phyloP scores from a whole-genome alignment of 2,797 vertebrate species.

The Moxostoma hubbsi region DNA sequence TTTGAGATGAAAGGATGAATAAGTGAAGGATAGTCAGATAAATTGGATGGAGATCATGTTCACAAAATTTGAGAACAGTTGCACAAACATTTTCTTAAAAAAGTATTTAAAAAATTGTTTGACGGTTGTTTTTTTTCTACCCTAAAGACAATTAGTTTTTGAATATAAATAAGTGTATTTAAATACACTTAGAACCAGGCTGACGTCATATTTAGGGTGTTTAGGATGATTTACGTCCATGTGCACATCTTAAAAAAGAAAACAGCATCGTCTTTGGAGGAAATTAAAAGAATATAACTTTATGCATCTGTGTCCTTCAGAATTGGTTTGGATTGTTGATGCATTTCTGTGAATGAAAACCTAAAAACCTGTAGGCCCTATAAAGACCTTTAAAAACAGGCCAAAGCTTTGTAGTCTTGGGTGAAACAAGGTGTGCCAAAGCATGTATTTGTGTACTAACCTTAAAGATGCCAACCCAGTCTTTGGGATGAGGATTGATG shows the following conservation, averaged over 20 bases:
- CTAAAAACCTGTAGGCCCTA: not conserved
- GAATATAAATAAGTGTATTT: not conserved
- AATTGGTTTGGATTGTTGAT: not conserved
- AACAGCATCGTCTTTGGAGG: not conserved
- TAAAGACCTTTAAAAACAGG: not conserved
- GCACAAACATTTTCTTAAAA: not conserved
- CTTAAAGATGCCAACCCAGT: slow-evolving; percentile 99
- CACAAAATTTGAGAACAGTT: not conserved
- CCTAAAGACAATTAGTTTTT: not conserved
- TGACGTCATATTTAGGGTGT: not conserved
- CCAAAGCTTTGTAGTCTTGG: slow-evolving; percentile 10
- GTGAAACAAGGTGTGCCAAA: slow-evolving; percentile 3
- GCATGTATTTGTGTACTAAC: slow-evolving; percentile 71
- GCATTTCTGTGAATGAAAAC: not conserved
- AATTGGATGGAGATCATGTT: slow-evolving; percentile 11
- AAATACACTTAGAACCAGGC: not conserved
- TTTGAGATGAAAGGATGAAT: slow-evolving; percentile 73
- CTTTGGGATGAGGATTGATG: slow-evolving; percentile 92
- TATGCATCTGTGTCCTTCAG: not conserved
- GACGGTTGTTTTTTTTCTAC: too few species aligned
- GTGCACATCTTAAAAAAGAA: not conserved
- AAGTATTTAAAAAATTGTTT: too few species aligned
- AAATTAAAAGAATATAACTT: not conserved
- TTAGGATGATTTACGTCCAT: not conserved
- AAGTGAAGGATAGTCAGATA: slow-evolving; percentile 51